Conservation (phyloP, 2,797 vertebrate species). For the Hyperoplus lanceolatus region DNA sequence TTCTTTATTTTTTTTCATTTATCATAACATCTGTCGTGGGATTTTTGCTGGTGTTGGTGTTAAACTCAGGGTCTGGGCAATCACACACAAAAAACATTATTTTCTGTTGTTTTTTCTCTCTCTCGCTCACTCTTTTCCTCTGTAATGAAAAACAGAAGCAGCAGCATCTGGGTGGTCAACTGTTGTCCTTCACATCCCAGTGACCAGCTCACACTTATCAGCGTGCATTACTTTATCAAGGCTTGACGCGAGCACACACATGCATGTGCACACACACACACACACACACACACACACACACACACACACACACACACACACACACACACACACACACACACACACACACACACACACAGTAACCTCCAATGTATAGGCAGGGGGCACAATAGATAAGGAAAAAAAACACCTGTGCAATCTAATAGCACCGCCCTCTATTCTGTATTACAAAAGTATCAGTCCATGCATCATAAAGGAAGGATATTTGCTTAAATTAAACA, state of each 20-base stretch:
- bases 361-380: no score
- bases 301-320: background rate
- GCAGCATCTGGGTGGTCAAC: conserved; percentile 77
- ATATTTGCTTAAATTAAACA: background rate
- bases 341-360: no score
- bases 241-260: conserved; percentile 21
- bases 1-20: background rate
- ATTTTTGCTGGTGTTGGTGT: conserved; percentile 31
- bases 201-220: conserved; percentile 84
- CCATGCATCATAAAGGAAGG: background rate
- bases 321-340: no score
- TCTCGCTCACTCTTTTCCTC: background rate
- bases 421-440: background rate
- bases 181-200: conserved; percentile 89
- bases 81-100: conserved; percentile 12
- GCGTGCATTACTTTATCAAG: conserved; percentile 70
- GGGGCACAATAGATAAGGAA: background rate
- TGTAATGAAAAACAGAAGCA: conserved; percentile 74
- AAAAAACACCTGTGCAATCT: background rate
- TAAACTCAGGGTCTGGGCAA: conserved; percentile 27
- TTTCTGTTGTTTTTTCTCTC: conserved; percentile 3
- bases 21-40: background rate
- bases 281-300: background rate
- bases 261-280: background rate
- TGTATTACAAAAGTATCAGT: background rate